Evolutionary conservation across 2,113 vertebrate genomes (phyloP).

Genomic region (Daphoenositta chrysoptera): DNA sequence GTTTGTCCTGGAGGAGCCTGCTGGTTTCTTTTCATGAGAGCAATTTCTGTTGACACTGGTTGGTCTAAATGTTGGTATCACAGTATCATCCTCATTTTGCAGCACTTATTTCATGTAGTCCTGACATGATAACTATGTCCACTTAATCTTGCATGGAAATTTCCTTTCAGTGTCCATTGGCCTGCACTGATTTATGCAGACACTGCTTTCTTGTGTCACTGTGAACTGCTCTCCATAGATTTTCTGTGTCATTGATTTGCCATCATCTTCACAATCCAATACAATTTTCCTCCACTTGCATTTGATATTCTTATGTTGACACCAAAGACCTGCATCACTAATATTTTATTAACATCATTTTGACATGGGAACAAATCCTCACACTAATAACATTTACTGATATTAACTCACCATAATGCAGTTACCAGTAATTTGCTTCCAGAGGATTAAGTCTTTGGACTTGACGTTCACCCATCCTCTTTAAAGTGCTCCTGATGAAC

Average conservation of each 20-base stretch:
- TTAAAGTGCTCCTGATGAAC: not conserved
- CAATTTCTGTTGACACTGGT: not conserved
- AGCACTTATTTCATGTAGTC: not conserved
- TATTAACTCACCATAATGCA: constrained; percentile 27
- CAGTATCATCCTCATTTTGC: not conserved
- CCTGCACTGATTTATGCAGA: constrained; percentile 46
- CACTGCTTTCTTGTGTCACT: constrained; percentile 43
- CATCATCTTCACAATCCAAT: constrained; percentile 55
- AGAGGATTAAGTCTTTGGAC: not conserved
- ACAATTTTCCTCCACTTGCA: constrained; percentile 39
- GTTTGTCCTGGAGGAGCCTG: not conserved
- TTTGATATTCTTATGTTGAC: constrained; percentile 57
- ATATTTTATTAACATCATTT: constrained; percentile 46
- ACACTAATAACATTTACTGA: constrained; percentile 3
- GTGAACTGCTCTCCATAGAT: constrained; percentile 54
- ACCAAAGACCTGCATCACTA: constrained; percentile 50
- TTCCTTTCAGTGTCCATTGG: not conserved
- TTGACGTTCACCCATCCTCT: not conserved
- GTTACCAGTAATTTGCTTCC: constrained; percentile 32
- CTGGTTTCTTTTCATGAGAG: not conserved
- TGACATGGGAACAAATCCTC: constrained; percentile 33
- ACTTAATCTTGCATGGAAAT: constrained; percentile 49
- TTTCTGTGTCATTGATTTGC: constrained; percentile 63
- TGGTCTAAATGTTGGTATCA: not conserved
- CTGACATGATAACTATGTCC: constrained; percentile 15